phyloP scores from a whole-genome alignment of 37 sponge, comb jelly and placozoan genomes.

The Agelas oroides region DNA sequence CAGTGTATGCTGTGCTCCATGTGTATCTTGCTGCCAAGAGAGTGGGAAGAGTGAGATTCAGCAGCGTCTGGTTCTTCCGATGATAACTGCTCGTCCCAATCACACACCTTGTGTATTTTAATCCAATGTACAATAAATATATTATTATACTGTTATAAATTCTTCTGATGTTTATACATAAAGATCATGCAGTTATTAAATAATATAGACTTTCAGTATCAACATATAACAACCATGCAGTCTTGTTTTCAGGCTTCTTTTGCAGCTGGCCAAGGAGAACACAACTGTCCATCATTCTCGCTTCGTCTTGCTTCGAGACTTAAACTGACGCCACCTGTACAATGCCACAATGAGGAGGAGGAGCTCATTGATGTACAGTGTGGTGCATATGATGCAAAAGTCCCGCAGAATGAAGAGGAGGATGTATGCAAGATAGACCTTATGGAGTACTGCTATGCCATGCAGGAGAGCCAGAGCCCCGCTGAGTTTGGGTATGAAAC shows the following conservation, averaged over 20 bases:
- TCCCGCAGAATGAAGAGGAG: constrained; percentile 50
- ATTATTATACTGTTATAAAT: no score
- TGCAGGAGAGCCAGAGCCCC: not conserved
- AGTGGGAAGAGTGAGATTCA: constrained; percentile 62
- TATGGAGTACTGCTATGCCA: not conserved
- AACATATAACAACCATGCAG: no score
- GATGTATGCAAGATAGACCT: constrained; percentile 61
- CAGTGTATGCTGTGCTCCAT: constrained; percentile 71
- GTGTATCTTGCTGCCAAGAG: constrained; percentile 81
- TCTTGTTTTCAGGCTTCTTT: no score
- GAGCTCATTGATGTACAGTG: constrained; percentile 40
- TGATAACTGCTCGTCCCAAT: no score
- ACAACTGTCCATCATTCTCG: no score
- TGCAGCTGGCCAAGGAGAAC: no score
- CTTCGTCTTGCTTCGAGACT: not conserved
- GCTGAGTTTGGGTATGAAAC: not conserved
- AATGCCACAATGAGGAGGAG: constrained; percentile 12
- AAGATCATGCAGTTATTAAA: no score
- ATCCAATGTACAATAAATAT: no score
- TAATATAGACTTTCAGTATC: no score
- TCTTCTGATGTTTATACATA: no score
- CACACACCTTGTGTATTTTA: no score
- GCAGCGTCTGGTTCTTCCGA: constrained; percentile 73
- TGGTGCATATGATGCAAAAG: constrained; percentile 59
- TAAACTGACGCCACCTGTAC: not conserved